Conservation (phyloP, 2,113 vertebrate species). For the Sinocyclocheilus anshuiensis region DNA sequence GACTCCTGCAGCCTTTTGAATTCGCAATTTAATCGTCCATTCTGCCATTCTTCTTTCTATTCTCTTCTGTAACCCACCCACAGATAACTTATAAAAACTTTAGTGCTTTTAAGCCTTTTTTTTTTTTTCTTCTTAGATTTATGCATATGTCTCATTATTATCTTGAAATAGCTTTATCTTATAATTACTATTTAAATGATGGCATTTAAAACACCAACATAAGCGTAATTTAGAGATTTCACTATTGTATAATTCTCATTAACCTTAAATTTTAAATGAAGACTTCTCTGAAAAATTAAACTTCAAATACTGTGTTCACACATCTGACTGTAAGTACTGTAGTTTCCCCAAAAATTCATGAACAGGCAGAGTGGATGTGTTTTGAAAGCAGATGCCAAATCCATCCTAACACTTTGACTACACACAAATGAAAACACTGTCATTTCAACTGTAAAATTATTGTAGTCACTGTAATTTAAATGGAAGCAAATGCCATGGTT, state of each 20-base stretch:
- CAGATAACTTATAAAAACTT: background rate
- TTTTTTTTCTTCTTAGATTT: background rate
- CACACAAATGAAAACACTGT: constrained; percentile 8
- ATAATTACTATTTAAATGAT: background rate
- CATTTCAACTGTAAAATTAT: constrained; percentile 15
- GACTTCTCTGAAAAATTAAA: background rate
- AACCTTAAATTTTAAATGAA: background rate
- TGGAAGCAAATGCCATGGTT: constrained; percentile 9
- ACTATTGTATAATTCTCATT: background rate
- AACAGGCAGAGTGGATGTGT: background rate
- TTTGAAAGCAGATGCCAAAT: background rate
- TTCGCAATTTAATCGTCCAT: background rate
- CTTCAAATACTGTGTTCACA: background rate
- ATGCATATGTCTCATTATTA: background rate
- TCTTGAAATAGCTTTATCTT: background rate
- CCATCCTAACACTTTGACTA: background rate
- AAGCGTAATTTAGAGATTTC: background rate
- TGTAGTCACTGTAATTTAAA: constrained; percentile 28
- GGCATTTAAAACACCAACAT: background rate
- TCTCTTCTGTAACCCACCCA: background rate
- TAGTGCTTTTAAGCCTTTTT: no score
- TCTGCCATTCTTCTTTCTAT: background rate
- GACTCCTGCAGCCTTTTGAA: constrained; percentile 2
- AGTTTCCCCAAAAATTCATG: background rate
- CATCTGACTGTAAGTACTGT: background rate